Evolutionary conservation across 2,888 invertebrate species (phyloP), one percentile per base, ranked within the genome.

Genomic region (Drosophila monieri): DNA sequence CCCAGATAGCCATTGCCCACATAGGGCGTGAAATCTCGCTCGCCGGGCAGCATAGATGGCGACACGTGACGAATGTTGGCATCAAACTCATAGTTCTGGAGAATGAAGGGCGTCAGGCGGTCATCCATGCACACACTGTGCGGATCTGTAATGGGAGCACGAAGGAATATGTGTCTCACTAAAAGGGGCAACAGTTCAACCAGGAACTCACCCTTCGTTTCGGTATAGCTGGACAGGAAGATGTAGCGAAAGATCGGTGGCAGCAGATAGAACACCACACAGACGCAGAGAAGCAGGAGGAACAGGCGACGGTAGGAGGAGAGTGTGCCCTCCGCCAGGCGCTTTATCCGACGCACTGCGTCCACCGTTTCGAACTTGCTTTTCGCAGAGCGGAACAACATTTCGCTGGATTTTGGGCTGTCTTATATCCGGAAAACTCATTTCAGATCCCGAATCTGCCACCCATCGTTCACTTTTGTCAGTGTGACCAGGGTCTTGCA

Each of bases 1-100:
- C 95, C 96, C 68, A 96, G 91, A 65, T 94, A 92, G 1, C 96
- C 96, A 91, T 96, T 96, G 10, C 96, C 96, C 62, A 95, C 93
- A 84, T 95, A 96, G 78, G 95, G 95, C 89, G 95, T 93, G 83
- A 94, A 95, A 73, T 93, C 92, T 44, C 93, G 93, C 77, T 94
- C 94, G 14, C 92, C 92, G 3, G 93, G 91, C 37, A 92, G 79
- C 59, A 71, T 10, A 0, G 51, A 39, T 5, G 92, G 91, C 4
- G 93, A 92, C 57, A 93, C 92, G 83, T 95, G 94, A 67, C 94
- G 92, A 71, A 96, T 92, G 86, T 95, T 94, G 8, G 94, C 94
- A 88, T 95, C 95, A 87, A 94, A 94, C 68, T 94, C 94, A n/a
- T 91, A 90, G 27, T 94, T 91, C 81, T 94, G 94, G 6, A 93